Evolutionary conservation across 2,888 invertebrate genomes (phyloP).

Genomic region (Exephanes ischioxanthus): DNA sequence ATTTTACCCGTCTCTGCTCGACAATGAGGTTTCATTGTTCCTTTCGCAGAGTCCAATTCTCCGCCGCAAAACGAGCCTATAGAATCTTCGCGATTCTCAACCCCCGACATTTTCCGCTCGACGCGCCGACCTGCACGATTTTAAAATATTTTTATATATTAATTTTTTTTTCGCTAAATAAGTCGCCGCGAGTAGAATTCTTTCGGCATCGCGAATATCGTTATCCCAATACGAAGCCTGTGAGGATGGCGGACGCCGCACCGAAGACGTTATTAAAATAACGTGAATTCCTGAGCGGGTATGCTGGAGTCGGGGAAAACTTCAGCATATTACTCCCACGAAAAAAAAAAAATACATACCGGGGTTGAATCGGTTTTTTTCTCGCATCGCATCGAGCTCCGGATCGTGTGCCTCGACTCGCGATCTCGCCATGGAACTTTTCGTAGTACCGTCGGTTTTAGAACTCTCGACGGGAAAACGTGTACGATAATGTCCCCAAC

Average conservation of each 20-base stretch:
- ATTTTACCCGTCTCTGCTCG: not conserved
- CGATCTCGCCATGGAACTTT: conserved; percentile 46
- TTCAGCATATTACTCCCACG: not conserved
- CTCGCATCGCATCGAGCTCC: not conserved
- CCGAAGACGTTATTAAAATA: conserved; percentile 63
- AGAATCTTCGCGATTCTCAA: conserved; percentile 18
- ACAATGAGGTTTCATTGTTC: conserved; percentile 59
- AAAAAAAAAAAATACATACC: not conserved
- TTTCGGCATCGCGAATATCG: conserved; percentile 51
- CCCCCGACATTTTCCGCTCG: conserved; percentile 11
- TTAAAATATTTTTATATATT: not conserved
- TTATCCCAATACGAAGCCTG: conserved; percentile 34
- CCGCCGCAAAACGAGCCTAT: conserved; percentile 30
- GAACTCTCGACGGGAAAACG: conserved; percentile 18
- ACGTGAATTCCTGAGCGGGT: conserved; percentile 61
- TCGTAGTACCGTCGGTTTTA: conserved; percentile 29
- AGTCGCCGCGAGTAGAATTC: not conserved
- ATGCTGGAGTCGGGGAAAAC: conserved; percentile 23
- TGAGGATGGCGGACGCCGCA: not conserved
- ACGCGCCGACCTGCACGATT: not conserved
- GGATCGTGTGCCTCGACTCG: not conserved
- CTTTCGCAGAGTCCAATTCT: conserved; percentile 28
- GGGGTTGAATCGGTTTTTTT: not conserved
- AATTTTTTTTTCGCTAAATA: not conserved
- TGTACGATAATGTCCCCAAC: not conserved